Percentiles rank a stretch among this genome's conserved stretches.
Evolutionary conservation across 2,113 vertebrate genomes (phyloP).

Genomic region (Bettongia penicillata): DNA sequence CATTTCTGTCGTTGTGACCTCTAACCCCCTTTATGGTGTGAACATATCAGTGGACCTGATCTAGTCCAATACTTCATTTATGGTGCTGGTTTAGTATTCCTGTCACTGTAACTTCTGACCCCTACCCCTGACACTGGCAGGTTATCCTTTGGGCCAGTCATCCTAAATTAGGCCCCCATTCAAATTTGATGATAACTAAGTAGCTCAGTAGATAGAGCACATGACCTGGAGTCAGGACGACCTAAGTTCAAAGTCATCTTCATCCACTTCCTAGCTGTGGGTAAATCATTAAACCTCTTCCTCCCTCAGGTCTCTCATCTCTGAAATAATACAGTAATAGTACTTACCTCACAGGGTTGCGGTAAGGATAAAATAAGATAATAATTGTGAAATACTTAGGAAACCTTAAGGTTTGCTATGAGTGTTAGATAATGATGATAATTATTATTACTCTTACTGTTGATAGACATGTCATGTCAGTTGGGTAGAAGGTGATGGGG

Average conservation of each 20-base stretch:
- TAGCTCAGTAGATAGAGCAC: background rate
- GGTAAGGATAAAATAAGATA: background rate
- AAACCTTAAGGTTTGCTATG: background rate
- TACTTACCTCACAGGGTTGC: background rate
- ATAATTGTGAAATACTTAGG: background rate
- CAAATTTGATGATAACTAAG: background rate
- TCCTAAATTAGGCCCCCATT: background rate
- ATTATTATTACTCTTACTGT: too few relatives aligned
- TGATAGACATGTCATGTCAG: background rate
- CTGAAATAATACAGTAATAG: background rate
- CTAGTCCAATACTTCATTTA: too few relatives aligned
- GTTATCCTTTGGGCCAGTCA: background rate
- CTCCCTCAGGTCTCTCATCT: background rate
- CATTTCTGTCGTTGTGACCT: too few relatives aligned
- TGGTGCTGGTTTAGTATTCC: background rate
- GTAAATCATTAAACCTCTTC: background rate
- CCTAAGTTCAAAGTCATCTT: background rate
- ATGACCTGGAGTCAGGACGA: background rate
- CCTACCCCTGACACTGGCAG: background rate
- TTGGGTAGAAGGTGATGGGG: background rate
- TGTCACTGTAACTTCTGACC: background rate
- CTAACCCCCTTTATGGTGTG: too few relatives aligned
- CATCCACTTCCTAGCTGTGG: background rate
- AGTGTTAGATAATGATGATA: background rate
- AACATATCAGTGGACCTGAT: too few relatives aligned